Evolutionary conservation across 1,140 invertebrate genomes (phyloP), one percentile per base, ranked within the genome.

Genomic region (Planococcus citri): DNA sequence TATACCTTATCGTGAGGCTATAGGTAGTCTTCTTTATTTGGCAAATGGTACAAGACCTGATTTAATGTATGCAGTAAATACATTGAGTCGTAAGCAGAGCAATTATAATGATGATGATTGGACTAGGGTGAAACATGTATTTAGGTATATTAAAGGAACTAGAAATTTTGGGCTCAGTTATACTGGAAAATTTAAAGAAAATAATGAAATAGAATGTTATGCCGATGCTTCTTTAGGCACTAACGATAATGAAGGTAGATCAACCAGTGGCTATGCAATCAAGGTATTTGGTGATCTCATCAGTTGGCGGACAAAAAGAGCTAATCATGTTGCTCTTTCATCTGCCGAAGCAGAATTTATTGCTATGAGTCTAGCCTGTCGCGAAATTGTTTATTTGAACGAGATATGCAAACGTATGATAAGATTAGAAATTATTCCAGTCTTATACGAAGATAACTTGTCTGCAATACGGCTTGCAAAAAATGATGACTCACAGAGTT

Each of bases 331-430:
- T 21, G 74, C 77, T 38, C 72, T 78, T 1, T 78, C 74, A 10
- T 74, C 73, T 14, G 74, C 75, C 1, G 77, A 79, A 74, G 75
- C 77, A 1, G 79, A 80, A 69, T 79, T 77, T 68, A 73, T 78
- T 8, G 75, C 76, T 1, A 69, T 77, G 61, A 69, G 72, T n/a
- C 69, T 68, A 33, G 72, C 73, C 9, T 71, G 68, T 20, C 74
- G 74, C 73, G 75, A 78, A 72, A 9, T 73, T 8, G 60, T 77
- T 1, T 77, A 73, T 72, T 27, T 78, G 21, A 68, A 70, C 51
- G 71, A 72, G 68, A 64, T 77, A 4, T 22, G 20, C 17, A 64
- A 25, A 64, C 21, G 60, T 6, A 4, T 64, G 3, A 2, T 64
- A 10, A 22, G 24, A 64, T 25, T 64, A 64, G 17, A 64, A 24